phyloP scores from a whole-genome alignment of 1,140 invertebrate genomes.

The Drosophila lacertosa region DNA sequence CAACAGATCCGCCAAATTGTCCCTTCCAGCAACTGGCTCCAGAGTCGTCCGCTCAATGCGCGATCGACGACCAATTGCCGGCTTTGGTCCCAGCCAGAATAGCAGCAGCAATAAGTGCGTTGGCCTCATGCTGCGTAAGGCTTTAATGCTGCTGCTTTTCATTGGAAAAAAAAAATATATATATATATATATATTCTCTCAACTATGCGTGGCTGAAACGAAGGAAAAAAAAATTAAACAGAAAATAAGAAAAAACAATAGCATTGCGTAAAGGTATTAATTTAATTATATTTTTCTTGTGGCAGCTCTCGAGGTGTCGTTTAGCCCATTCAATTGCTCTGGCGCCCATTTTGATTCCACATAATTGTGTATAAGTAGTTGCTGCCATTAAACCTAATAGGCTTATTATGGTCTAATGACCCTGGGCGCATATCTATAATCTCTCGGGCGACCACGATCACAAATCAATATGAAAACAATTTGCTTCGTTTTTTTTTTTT shows the following conservation, averaged over 20 bases:
- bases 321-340: conserved; percentile 41
- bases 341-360: conserved; percentile 17
- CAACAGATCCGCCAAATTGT: conserved; percentile 50
- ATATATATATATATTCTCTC: too few relatives aligned
- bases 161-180: too few relatives aligned
- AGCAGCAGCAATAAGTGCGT: conserved; percentile 31
- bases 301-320: conserved; percentile 50
- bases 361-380: conserved; percentile 44
- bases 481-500: conserved; percentile 1
- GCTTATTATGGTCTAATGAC: conserved; percentile 44
- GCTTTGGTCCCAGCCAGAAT: conserved; percentile 14
- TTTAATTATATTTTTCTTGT: conserved; percentile 57
- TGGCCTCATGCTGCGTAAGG: conserved; percentile 51
- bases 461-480: background rate
- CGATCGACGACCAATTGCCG: conserved; percentile 28
- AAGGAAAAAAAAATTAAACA: too few relatives aligned
- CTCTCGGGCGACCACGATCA: conserved; percentile 16
- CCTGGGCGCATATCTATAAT: conserved; percentile 23
- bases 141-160: conserved; percentile 45
- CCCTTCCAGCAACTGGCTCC: conserved; percentile 22
- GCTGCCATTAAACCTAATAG: conserved; percentile 57
- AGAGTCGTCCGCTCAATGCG: conserved; percentile 21
- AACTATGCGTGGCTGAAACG: too few relatives aligned
- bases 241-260: conserved; percentile 41
- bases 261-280: conserved; percentile 54